phyloP scores from a whole-genome alignment of 2,113 vertebrate species.

The Trochalopteron elliotii region DNA sequence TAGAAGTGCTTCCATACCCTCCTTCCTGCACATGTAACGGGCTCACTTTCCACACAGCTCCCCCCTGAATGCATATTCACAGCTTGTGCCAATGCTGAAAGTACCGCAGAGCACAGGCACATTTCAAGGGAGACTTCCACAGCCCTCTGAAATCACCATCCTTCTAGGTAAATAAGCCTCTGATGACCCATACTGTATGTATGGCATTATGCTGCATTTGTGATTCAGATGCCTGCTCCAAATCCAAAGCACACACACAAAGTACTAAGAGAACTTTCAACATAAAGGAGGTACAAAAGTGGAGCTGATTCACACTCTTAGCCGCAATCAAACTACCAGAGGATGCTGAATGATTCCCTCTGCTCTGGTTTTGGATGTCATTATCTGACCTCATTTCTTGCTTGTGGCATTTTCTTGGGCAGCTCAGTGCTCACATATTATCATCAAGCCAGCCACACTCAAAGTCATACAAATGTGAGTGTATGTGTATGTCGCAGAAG shows the following conservation, averaged over 20 bases:
- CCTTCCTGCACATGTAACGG: not conserved
- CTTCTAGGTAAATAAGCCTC: slow-evolving; percentile 22
- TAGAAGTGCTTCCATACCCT: not conserved
- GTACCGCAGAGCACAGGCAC: not conserved
- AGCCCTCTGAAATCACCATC: slow-evolving; percentile 25
- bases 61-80: not conserved
- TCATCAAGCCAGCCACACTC: slow-evolving; percentile 35
- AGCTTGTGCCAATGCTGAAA: not conserved
- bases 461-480: slow-evolving; percentile 48
- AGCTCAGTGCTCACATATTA: slow-evolving; percentile 36
- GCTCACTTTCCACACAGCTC: not conserved
- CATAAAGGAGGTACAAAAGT: slow-evolving; percentile 15
- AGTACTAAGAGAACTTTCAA: slow-evolving; percentile 20
- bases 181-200: not conserved
- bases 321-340: slow-evolving; percentile 55
- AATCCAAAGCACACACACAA: slow-evolving; percentile 5
- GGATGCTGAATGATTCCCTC: slow-evolving; percentile 64
- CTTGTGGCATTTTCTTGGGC: slow-evolving; percentile 59
- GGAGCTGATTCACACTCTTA: slow-evolving; percentile 47
- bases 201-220: slow-evolving; percentile 12
- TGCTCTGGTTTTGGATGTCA: slow-evolving; percentile 47
- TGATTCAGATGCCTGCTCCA: slow-evolving; percentile 39
- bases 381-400: slow-evolving; percentile 64
- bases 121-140: not conserved
- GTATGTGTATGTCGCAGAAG: not conserved